Base-by-base conservation (phyloP, 1,140 invertebrate genomes). In the Cydia amplana region DNA sequence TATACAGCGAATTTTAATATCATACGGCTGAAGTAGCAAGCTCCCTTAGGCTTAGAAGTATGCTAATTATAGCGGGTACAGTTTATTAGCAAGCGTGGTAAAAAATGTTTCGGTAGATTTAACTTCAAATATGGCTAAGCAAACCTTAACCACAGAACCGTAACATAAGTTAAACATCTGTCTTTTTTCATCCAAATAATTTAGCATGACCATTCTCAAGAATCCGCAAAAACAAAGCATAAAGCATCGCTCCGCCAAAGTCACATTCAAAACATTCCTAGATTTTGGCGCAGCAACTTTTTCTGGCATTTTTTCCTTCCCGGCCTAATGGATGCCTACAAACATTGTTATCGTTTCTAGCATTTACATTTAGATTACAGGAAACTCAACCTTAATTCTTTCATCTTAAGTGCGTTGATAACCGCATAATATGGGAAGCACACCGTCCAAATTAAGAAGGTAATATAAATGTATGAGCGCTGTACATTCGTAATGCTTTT, bases 221-320 rank as follows among this genome's bases (percentile, higher is more conserved):
- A 60, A 60, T 49, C 46, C 14, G 55, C 55, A 60, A 60, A 60
- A 60, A 60, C 55, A 60, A 60, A n/a, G n/a, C n/a, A n/a, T n/a
- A n/a, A 60, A 23, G 20, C 55, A n/a, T 60, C 20, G 18, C 16
- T 51, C 55, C 9, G 18, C 20, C 55, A 60, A 60, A 60, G 18
- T 60, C 55, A 60, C 55, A 60, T 60, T 23, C 18, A 60, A 60
- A 60, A 60, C 55, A 60, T 60, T 60, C 55, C 55, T 60, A 60
- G 55, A 60, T 60, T 60, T 23, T 60, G 55, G 55, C 20, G 55
- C 55, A 60, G 2, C 18, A 55, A 14, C 10, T 60, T 60, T 60
- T 60, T 60, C 55, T 23, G 55, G 18, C 20, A 60, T 60, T 60
- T 60, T 60, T 60, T 60, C 55, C 55, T 60, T 20, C 55, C 7